phyloP scores from a whole-genome alignment of 2,888 invertebrate species.

The Heliconius ethilla region DNA sequence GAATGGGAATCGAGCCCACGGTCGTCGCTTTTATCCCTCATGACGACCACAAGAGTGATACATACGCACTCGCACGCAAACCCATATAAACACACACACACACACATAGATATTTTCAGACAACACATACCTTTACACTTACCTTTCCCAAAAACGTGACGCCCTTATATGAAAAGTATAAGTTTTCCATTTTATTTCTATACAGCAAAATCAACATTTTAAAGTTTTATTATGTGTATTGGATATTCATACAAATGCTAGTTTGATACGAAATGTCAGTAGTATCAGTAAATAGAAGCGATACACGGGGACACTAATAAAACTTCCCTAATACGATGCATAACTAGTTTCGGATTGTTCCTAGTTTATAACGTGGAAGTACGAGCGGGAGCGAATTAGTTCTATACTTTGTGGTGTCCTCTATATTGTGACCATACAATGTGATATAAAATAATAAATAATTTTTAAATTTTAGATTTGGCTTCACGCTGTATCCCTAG shows the following conservation, averaged over 20 bases:
- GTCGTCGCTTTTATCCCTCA: no score
- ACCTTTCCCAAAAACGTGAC: neutral
- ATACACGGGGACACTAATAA: constrained; percentile 40
- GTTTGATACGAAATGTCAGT: constrained; percentile 23
- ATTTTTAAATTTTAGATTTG: no score
- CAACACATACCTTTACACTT: neutral
- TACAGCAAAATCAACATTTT: neutral
- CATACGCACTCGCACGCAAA: no score
- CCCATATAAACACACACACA: neutral
- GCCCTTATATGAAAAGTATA: neutral
- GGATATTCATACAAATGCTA: neutral
- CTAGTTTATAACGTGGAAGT: constrained; percentile 36
- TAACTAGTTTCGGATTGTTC: constrained; percentile 44
- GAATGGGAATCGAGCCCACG: no score
- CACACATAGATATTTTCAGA: neutral
- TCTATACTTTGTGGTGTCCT: constrained; percentile 28
- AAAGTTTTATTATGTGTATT: neutral
- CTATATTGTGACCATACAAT: neutral
- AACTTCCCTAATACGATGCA: constrained; percentile 45
- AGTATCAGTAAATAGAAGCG: constrained; percentile 21
- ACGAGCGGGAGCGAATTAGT: constrained; percentile 22
- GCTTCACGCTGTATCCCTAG: no score
- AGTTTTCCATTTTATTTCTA: neutral
- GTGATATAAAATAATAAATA: neutral
- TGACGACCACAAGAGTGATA: no score